A percentile compares a stretch with the other conserved stretches of the same genome.
Evolutionary conservation across 2,797 vertebrate genomes (phyloP).

Genomic region (Anguilla megastoma): DNA sequence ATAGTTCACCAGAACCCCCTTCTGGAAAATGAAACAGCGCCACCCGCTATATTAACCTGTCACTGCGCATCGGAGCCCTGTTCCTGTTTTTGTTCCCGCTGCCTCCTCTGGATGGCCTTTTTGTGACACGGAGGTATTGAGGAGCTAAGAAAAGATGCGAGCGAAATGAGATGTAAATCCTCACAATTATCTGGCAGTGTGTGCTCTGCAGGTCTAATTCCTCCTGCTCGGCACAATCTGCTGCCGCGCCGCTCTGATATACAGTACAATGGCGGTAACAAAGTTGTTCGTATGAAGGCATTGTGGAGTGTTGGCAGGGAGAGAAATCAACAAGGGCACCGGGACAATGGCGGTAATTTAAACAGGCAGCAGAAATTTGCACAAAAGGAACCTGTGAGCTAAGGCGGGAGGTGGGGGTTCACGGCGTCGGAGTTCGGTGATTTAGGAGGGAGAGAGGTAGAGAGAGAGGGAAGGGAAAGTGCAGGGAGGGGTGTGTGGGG

Average conservation of each 20-base stretch:
- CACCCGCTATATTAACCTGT: slow-evolving; percentile 92
- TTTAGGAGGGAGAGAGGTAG: background rate
- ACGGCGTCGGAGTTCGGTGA: slow-evolving; percentile 32
- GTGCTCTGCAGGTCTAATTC: slow-evolving; percentile 83
- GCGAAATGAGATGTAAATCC: slow-evolving; percentile 96
- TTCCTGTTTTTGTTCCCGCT: slow-evolving; percentile 83
- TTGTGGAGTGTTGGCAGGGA: slow-evolving; percentile 89
- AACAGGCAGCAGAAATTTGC: slow-evolving; percentile 84
- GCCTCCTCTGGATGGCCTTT: slow-evolving; percentile 76
- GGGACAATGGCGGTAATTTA: slow-evolving; percentile 84
- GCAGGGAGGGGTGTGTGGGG: too few species aligned
- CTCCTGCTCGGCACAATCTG: slow-evolving; percentile 82
- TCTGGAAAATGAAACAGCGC: slow-evolving; percentile 72
- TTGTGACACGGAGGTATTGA: slow-evolving; percentile 86
- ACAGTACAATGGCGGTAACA: slow-evolving; percentile 89
- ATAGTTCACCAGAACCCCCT: slow-evolving; percentile 44
- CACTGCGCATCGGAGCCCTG: slow-evolving; percentile 95
- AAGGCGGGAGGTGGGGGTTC: slow-evolving; percentile 59
- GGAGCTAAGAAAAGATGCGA: slow-evolving; percentile 62
- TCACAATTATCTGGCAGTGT: slow-evolving; percentile 82
- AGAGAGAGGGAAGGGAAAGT: background rate
- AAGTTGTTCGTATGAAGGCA: slow-evolving; percentile 88
- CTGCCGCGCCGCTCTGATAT: slow-evolving; percentile 83
- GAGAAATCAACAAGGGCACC: slow-evolving; percentile 80
- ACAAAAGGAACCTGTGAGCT: slow-evolving; percentile 73